These are phyloP conservation scores for Tadarida brasiliensis DNA, from an alignment of 2,797 vertebrate genomes.

Conservation along the genomic window DNA sequence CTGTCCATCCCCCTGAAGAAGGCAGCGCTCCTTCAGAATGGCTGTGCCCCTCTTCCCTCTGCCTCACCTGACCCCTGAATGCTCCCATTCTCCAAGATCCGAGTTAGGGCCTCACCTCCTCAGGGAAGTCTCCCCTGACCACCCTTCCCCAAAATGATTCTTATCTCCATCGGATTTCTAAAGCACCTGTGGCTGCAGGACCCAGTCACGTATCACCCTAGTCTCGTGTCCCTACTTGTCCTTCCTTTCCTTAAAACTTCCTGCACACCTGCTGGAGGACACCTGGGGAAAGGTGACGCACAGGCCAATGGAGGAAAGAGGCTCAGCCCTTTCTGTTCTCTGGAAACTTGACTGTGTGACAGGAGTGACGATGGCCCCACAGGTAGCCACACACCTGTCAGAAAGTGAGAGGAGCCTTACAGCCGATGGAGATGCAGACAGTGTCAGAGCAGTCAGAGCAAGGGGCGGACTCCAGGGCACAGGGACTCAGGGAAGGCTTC, in stretches of 20 bases:
- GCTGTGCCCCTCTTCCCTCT: background rate
- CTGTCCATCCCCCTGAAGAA: fast-evolving
- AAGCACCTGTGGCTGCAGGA: background rate
- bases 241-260: background rate
- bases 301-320: background rate
- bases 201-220: background rate
- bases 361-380: background rate
- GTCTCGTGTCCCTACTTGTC: background rate
- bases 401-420: background rate
- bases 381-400: background rate
- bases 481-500: background rate
- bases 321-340: background rate
- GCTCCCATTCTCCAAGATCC: background rate
- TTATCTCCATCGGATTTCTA: background rate
- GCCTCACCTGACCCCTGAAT: fast-evolving
- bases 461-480: background rate
- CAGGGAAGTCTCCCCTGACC: background rate
- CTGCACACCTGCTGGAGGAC: background rate
- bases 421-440: no score
- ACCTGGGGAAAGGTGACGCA: background rate
- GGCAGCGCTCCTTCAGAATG: background rate
- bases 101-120: background rate
- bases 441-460: background rate
- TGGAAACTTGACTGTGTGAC: background rate
- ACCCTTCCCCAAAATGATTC: background rate